A percentile compares a stretch with the other conserved stretches of the same genome.
Conservation (phyloP, 2,888 invertebrate species). For the Parelbella ahira region DNA sequence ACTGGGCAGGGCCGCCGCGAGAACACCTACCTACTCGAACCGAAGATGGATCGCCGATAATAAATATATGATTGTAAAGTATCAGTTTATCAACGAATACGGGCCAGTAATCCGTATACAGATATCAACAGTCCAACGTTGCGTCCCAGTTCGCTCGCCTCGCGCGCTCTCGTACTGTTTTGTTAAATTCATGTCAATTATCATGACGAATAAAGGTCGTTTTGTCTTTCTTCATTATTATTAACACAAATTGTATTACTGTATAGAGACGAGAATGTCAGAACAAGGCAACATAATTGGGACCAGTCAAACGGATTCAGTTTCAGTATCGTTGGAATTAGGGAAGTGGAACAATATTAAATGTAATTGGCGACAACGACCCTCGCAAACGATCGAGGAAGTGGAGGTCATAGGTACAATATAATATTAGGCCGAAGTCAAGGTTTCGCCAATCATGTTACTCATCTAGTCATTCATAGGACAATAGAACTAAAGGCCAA, state of each 20-base stretch:
- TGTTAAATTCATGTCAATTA: no score
- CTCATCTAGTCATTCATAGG: constrained; percentile 68
- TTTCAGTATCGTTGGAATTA: constrained; percentile 40
- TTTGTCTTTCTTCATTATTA: no score
- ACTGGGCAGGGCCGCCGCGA: constrained; percentile 36
- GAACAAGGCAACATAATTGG: constrained; percentile 6
- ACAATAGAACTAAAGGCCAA: constrained; percentile 67
- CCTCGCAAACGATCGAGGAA: constrained; percentile 65
- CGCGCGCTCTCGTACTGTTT: no score
- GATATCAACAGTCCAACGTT: no score
- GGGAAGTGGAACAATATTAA: constrained; percentile 41
- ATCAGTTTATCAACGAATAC: constrained; percentile 11
- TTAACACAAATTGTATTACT: no score
- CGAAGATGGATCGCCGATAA: constrained; percentile 13
- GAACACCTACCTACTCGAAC: constrained; percentile 3
- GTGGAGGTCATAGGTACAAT: constrained; percentile 69
- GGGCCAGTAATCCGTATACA: constrained; percentile 17
- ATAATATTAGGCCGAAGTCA: constrained; percentile 74
- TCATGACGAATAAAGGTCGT: no score
- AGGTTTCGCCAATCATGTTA: constrained; percentile 72
- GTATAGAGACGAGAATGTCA: constrained; percentile 3
- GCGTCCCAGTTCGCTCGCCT: no score
- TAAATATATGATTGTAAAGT: constrained; percentile 3
- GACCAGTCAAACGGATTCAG: constrained; percentile 21
- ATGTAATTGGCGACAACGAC: constrained; percentile 62